Evolutionary conservation across 2,113 vertebrate genomes (phyloP).

Genomic region (Drymodes brunneopygia): DNA sequence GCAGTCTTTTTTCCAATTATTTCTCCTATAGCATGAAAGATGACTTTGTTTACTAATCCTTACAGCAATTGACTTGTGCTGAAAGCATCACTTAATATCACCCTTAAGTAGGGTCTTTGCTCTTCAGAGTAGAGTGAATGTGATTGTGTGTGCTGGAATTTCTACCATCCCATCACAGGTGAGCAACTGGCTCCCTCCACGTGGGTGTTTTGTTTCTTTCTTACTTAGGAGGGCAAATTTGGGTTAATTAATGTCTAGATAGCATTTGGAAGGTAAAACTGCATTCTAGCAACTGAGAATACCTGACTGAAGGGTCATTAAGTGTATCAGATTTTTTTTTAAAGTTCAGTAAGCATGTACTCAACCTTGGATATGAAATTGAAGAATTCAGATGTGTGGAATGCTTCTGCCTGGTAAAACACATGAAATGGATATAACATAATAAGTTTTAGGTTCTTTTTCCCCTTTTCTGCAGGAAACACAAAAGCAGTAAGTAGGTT

Average conservation of each 20-base stretch:
- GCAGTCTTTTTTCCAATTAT: neutral
- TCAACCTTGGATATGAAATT: neutral
- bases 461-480: neutral
- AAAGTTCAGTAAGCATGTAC: neutral
- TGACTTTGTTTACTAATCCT: constrained; percentile 28
- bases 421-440: neutral
- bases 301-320: neutral
- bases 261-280: neutral
- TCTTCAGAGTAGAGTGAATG: neutral
- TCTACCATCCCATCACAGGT: neutral
- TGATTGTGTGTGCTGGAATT: neutral
- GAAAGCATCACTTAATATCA: neutral
- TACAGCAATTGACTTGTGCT: constrained; percentile 12
- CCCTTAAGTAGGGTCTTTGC: neutral
- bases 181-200: neutral
- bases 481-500: neutral
- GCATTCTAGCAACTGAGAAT: neutral
- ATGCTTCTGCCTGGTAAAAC: neutral
- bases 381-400: neutral
- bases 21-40: neutral
- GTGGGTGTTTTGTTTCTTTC: neutral
- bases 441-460: neutral
- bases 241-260: neutral
- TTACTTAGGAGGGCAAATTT: neutral
- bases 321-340: neutral